Percentiles rank a stretch among this genome's conserved stretches.
Conservation (phyloP, 1,140 invertebrate genomes). For the Caenorhabditis tropicalis region DNA sequence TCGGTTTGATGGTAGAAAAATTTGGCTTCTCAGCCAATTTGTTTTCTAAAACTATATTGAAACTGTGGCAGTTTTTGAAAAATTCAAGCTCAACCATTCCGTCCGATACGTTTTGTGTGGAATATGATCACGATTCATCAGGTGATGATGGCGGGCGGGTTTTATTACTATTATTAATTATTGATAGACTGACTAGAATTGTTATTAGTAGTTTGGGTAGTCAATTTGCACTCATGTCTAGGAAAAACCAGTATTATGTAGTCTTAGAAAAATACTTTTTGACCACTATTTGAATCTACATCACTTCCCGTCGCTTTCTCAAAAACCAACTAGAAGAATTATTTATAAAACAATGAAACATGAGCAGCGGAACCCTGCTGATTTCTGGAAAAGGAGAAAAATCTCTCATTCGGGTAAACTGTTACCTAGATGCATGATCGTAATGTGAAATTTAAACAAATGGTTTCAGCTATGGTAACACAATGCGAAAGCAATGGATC, state of each 20-base stretch:
- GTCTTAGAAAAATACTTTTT: too few species aligned
- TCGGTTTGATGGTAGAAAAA: neutral
- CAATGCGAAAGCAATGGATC: slow-evolving; percentile 50
- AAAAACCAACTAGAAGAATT: too few species aligned
- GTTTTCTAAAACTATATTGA: neutral
- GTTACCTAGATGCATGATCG: too few species aligned
- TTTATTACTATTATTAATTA: neutral
- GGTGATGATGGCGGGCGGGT: neutral
- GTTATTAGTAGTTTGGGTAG: neutral
- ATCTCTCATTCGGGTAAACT: neutral
- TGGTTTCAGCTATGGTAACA: slow-evolving; percentile 38
- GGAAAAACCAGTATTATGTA: neutral
- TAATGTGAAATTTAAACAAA: too few species aligned
- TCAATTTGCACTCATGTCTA: neutral
- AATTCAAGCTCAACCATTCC: neutral
- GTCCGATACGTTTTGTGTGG: neutral
- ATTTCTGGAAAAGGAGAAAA: slow-evolving; percentile 41
- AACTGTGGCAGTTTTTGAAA: neutral
- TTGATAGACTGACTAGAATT: neutral
- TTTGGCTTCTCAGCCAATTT: neutral
- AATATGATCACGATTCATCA: neutral
- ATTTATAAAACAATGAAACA: slow-evolving; percentile 50
- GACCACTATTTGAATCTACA: too few species aligned
- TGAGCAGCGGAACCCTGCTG: neutral
- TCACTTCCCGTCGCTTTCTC: too few species aligned